Evolutionary conservation across 1,140 invertebrate species (phyloP), one percentile per base, ranked within the genome.

Genomic region (Panagrolaimus sp.): DNA sequence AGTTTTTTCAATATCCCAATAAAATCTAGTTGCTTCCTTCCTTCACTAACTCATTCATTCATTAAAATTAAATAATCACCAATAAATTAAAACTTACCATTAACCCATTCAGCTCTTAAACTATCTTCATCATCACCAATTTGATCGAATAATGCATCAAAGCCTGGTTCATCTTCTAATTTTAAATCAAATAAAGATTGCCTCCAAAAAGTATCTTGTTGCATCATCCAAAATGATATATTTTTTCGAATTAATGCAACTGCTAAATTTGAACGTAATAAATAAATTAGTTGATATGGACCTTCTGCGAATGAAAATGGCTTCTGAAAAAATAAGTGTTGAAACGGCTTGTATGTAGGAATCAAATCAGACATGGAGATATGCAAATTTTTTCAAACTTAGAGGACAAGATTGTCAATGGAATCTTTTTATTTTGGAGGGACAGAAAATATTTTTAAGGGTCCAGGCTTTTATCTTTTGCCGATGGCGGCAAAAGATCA

Each of bases 161-260:
- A 82, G 0, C 45, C 17, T 28, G 63, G 38, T 28, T 80, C 70
- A 47, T 73, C 73, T 64, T 82, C 80, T 24, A 82, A 71, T 21
- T 75, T 64, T 48, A 79, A 55, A 58, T 83, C 80, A 62, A 82
- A 82, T 15, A 81, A 66, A 63, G 79, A 81, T 32, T 72, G 43
- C n/a, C 75, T 24, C 74, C 75, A 75, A 66, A 79, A 79, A 9
- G 77, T 81, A 67, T 79, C 79, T 62, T 82, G 80, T 43, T 82
- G 80, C 81, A 83, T 83, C 80, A 82, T 82, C 80, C 80, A 82
- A 66, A 82, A 82, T 8, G 79, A 79, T 64, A 77, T 80, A 46
- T 81, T 81, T 44, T 71, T 71, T 63, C 74, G 76, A 15, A 81
- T 43, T 32, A 82, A 70, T 38, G 73, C 72, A 17, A 83, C 65